A percentile compares a stretch with the other conserved stretches of the same genome.
These are phyloP conservation scores for Hormaphis cornu DNA, from an alignment of 1,140 invertebrate species.

Conservation along the genomic window DNA sequence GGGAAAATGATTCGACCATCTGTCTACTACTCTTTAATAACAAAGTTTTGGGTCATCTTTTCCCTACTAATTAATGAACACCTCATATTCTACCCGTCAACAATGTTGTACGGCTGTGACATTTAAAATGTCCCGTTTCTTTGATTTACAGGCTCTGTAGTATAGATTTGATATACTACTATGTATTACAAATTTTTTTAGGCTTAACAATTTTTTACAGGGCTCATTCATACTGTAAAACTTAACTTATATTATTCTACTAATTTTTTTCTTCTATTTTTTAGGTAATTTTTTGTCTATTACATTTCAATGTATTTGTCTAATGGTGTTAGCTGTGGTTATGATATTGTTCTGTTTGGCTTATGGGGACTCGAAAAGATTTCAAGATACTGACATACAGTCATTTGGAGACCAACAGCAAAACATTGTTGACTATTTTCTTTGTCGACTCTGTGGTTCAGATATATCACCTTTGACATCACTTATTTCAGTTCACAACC, in stretches of 20 bases:
- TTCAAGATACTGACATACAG: constrained; percentile 1
- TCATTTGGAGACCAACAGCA: background rate
- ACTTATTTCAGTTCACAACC: constrained; percentile 33
- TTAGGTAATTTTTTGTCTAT: background rate
- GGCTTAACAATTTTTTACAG: too few relatives aligned
- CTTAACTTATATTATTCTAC: background rate
- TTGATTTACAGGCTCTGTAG: too few relatives aligned
- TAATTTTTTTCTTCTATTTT: background rate
- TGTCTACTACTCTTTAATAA: too few relatives aligned
- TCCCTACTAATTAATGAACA: too few relatives aligned
- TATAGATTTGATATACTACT: too few relatives aligned
- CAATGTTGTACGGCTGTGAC: too few relatives aligned
- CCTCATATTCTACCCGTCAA: too few relatives aligned
- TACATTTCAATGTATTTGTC: constrained; percentile 27
- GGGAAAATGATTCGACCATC: too few relatives aligned
- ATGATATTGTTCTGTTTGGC: constrained; percentile 7
- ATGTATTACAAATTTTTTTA: too few relatives aligned
- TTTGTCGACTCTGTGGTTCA: constrained; percentile 35
- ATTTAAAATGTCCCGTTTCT: too few relatives aligned
- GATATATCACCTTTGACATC: constrained; percentile 34
- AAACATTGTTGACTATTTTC: constrained; percentile 32
- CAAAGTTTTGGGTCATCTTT: too few relatives aligned
- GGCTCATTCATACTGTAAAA: too few relatives aligned
- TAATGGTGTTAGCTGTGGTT: constrained; percentile 26
- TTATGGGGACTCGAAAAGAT: background rate